Evolutionary conservation across 2,888 invertebrate genomes (phyloP), one percentile per base, ranked within the genome.

Genomic region (Drosophila imparisetae): DNA sequence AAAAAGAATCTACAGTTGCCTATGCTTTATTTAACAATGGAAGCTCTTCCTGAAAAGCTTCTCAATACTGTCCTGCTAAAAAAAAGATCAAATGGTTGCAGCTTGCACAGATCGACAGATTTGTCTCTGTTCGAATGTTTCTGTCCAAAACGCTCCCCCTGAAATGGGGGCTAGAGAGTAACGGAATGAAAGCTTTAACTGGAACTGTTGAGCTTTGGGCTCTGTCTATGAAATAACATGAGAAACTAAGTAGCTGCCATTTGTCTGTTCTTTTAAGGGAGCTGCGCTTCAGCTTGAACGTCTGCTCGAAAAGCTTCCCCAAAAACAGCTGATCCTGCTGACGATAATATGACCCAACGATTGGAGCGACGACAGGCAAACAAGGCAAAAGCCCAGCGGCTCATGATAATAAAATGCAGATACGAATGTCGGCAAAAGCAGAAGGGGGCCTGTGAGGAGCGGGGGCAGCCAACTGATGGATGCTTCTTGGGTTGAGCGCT

Each of bases 341-440:
- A 49, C 53, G 71, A 71, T 60, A 62, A 49, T 54, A 38, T 45
- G 57, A 42, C 30, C 29, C 11, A 15, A 8, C 52, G 52, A 36
- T 60, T 48, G n/a, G 34, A 30, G 59, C 61, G 58, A 53, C 54
- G 65, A 54, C 63, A 70, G 57, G 53, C 49, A 68, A 65, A 70
- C 64, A 58, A 69, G 71, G 62, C 58, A 42, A 67, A 78, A 78
- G 84, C 84, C 81, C 72, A 78, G 78, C 76, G 84, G 81, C 79
- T 63, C 57, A 66, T 77, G 85, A 83, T 83, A 82, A 78, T 67
- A 64, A 78, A 82, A 66, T 71, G 80, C 78, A 75, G 85, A 83
- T 82, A 83, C 55, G 66, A 78, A 55, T 64, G 81, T 54, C 66
- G 52, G 40, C 30, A 45, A 66, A 60, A 59, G 52, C 40, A 49